phyloP scores from a whole-genome alignment of 2,888 invertebrate genomes.

The Sinotaia quadrata region DNA sequence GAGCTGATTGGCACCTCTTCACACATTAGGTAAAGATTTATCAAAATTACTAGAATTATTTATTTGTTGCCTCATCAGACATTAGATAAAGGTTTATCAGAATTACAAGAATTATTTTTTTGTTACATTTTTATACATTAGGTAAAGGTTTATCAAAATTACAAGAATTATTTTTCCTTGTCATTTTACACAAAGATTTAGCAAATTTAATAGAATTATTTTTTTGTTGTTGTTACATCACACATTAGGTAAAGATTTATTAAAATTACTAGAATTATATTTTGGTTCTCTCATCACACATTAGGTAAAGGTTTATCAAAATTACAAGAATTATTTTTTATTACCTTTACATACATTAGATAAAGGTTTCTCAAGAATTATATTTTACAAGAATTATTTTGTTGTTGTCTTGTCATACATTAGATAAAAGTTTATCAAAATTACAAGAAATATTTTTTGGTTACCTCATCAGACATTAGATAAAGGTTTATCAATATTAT shows the following conservation, averaged over 20 bases:
- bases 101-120: too few species aligned
- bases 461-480: too few species aligned
- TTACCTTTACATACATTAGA: constrained; percentile 85
- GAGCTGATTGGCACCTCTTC: constrained; percentile 80
- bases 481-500: too few species aligned
- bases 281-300: constrained; percentile 83
- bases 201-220: too few species aligned
- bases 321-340: too few species aligned
- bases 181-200: constrained; percentile 81
- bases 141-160: too few species aligned
- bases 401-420: constrained; percentile 84
- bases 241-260: constrained; percentile 81
- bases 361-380: too few species aligned
- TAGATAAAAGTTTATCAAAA: constrained; percentile 78
- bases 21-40: constrained; percentile 81
- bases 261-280: too few species aligned
- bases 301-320: constrained; percentile 80
- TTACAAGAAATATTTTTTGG: too few species aligned
- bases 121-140: constrained; percentile 82
- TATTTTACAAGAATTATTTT: too few species aligned
- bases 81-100: constrained; percentile 80
- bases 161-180: too few species aligned
- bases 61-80: constrained; percentile 82
- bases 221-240: constrained; percentile 81
- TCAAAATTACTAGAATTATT: too few species aligned